Evolutionary conservation across 2,888 invertebrate genomes (phyloP).

Genomic region (Dynastes tityus): DNA sequence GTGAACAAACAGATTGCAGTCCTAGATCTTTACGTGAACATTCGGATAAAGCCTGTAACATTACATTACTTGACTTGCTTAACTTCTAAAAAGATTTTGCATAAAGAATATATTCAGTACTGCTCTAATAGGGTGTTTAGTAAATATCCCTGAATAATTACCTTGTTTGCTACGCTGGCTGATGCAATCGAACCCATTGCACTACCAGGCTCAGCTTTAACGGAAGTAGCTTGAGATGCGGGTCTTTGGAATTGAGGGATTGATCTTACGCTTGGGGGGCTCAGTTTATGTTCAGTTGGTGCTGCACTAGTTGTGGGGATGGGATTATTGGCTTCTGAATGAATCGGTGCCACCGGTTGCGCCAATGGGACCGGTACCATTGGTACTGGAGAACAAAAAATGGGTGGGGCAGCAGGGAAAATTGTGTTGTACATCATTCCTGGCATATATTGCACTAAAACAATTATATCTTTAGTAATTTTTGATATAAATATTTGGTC

Average conservation of each 20-base stretch:
- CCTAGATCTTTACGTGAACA: slow-evolving; percentile 74
- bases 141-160: slow-evolving; percentile 51
- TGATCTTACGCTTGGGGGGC: slow-evolving; percentile 56
- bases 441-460: slow-evolving; percentile 78
- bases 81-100: too few relatives aligned
- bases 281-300: slow-evolving; percentile 58
- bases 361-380: slow-evolving; percentile 65
- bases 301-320: slow-evolving; percentile 4
- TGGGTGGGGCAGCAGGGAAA: slow-evolving; percentile 72
- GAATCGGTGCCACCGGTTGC: slow-evolving; percentile 58
- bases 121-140: too few relatives aligned
- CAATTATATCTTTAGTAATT: slow-evolving; percentile 39
- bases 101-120: too few relatives aligned
- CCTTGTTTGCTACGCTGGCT: slow-evolving; percentile 69
- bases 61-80: not conserved
- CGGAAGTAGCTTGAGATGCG: slow-evolving; percentile 73
- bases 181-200: slow-evolving; percentile 70
- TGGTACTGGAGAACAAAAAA: slow-evolving; percentile 76
- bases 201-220: slow-evolving; percentile 74
- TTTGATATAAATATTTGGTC: too few relatives aligned
- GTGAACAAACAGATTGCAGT: slow-evolving; percentile 69
- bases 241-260: slow-evolving; percentile 67
- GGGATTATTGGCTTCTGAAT: slow-evolving; percentile 52
- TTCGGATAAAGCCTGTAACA: slow-evolving; percentile 73
- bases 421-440: slow-evolving; percentile 75